Conservation (phyloP, 2,797 vertebrate species). For the Ambastaia sidthimunki region DNA sequence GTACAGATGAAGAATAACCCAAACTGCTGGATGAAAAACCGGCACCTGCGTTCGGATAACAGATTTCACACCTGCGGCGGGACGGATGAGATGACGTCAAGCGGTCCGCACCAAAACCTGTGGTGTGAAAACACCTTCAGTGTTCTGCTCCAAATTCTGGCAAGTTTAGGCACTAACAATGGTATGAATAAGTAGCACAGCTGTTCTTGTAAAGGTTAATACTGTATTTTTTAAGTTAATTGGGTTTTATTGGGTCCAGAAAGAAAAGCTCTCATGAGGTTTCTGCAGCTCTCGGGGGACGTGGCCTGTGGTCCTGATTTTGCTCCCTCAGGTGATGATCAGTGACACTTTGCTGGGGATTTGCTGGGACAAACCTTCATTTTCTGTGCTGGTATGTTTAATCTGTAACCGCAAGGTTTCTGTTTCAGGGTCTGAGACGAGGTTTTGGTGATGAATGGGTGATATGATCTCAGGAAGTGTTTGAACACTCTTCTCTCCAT, state of each 20-base stretch:
- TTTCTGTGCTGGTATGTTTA: background rate
- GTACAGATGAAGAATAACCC: background rate
- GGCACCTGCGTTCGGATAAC: background rate
- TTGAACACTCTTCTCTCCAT: background rate
- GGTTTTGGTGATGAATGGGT: background rate
- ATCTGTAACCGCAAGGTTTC: background rate
- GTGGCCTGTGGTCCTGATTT: background rate
- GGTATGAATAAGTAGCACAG: background rate
- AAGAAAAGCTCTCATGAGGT: too few species aligned
- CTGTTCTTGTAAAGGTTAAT: background rate
- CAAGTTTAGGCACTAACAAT: background rate
- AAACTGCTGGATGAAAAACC: background rate
- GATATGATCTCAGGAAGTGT: slow-evolving; percentile 1
- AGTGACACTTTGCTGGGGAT: background rate
- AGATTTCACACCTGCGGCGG: background rate
- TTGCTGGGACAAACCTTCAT: background rate
- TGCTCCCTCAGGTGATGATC: background rate
- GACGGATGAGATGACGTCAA: background rate
- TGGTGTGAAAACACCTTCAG: slow-evolving; percentile 1
- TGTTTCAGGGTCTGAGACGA: background rate
- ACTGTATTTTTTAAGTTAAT: background rate
- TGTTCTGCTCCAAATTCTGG: background rate
- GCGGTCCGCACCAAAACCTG: background rate
- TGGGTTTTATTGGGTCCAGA: background rate
- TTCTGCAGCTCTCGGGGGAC: too few species aligned